A percentile compares a stretch with the other conserved stretches of the same genome.
These are phyloP conservation scores for Drosophila bipectinata DNA, from an alignment of 1,140 invertebrate species.

Conservation along the genomic window DNA sequence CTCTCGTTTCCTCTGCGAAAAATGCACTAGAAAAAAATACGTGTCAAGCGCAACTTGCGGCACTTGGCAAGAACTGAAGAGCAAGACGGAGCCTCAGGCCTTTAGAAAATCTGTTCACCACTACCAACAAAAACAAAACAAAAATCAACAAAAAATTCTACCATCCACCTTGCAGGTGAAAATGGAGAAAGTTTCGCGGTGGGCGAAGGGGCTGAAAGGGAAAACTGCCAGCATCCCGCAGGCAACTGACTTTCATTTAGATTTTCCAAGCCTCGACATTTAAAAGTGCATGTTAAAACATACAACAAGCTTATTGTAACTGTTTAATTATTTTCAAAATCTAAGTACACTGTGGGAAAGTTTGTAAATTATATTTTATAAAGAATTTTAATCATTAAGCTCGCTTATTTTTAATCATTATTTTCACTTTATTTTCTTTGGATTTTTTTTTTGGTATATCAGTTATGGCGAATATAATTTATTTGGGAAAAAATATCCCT, in stretches of 20 bases:
- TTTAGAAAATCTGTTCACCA: neutral
- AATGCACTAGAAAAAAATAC: conserved; percentile 28
- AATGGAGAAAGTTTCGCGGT: neutral
- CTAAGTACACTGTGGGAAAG: too few species aligned
- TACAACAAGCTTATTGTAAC: too few species aligned
- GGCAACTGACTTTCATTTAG: neutral
- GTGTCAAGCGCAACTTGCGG: conserved; percentile 40
- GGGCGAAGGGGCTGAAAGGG: too few species aligned
- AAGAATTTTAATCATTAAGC: too few species aligned
- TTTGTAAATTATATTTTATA: too few species aligned
- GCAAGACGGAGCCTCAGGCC: conserved; percentile 39
- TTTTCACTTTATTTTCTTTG: too few species aligned
- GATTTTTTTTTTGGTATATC: too few species aligned
- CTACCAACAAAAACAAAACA: neutral
- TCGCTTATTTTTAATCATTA: too few species aligned
- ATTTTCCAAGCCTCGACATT: neutral
- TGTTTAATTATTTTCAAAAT: too few species aligned
- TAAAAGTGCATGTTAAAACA: too few species aligned
- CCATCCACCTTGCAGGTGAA: neutral
- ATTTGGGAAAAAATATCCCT: too few species aligned
- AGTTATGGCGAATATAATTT: too few species aligned
- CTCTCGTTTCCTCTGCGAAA: conserved; percentile 23
- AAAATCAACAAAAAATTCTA: neutral
- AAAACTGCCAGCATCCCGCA: neutral
- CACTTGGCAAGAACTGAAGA: conserved; percentile 25